A percentile compares a stretch with the other conserved stretches of the same genome.
These are phyloP conservation scores for Orthosia incerta DNA, from an alignment of 2,888 invertebrate genomes.

Conservation along the genomic window DNA sequence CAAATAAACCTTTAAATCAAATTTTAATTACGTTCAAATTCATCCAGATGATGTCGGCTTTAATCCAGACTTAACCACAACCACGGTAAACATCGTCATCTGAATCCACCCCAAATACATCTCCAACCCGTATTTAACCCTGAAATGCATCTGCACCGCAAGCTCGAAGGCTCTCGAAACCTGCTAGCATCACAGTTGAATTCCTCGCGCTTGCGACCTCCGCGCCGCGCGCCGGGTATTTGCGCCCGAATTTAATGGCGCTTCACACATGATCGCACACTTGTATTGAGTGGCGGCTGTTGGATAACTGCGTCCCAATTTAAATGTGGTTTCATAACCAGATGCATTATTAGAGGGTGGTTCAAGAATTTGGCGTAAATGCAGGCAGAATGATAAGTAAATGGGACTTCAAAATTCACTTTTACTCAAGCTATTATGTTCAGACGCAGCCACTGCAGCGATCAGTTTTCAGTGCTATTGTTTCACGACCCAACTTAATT, in stretches of 20 bases:
- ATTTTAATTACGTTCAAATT: no score
- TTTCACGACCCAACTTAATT: conserved; percentile 19
- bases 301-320: conserved; percentile 82
- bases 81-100: background rate
- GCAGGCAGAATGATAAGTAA: background rate
- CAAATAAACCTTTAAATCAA: background rate
- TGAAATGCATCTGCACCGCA: conserved; percentile 51
- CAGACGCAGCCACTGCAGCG: background rate
- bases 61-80: background rate
- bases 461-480: conserved; percentile 14
- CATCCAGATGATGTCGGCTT: background rate
- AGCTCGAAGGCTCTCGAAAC: conserved; percentile 40
- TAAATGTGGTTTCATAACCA: conserved; percentile 77
- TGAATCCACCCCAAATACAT: conserved; percentile 29
- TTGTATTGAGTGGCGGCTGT: conserved; percentile 53
- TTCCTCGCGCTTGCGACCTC: conserved; percentile 44
- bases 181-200: conserved; percentile 41
- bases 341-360: conserved; percentile 35
- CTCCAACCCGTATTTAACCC: conserved; percentile 25
- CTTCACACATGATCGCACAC: conserved; percentile 52
- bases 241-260: conserved; percentile 50
- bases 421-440: conserved; percentile 6
- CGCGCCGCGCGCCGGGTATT: conserved; percentile 42
- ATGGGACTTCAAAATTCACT: background rate
- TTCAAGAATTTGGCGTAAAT: conserved; percentile 6